phyloP scores from a whole-genome alignment of 1,140 invertebrate species.

The Drosophila lini region DNA sequence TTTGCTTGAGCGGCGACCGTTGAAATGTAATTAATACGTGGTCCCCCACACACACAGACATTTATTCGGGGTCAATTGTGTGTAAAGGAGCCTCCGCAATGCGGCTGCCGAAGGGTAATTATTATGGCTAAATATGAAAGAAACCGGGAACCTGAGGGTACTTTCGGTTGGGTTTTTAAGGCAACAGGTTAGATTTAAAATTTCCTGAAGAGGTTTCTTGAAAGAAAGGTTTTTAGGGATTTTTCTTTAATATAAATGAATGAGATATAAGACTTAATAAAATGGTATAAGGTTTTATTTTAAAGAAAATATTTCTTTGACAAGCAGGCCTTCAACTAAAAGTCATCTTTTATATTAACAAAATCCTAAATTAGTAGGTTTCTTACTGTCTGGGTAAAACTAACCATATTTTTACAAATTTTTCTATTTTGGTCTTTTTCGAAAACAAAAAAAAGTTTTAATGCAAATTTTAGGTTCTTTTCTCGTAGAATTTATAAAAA shows the following conservation, averaged over 20 bases:
- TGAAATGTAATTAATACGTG: constrained; percentile 76
- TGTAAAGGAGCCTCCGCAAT: constrained; percentile 43
- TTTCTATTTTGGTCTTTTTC: neutral
- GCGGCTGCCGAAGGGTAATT: constrained; percentile 36
- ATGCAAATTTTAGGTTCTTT: neutral
- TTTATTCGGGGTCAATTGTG: constrained; percentile 50
- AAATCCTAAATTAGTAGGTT: constrained; percentile 2
- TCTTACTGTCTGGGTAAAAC: neutral
- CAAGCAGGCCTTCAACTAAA: neutral
- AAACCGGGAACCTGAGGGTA: neutral
- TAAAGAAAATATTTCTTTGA: neutral
- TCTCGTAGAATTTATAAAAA: neutral
- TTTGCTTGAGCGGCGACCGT: constrained; percentile 62
- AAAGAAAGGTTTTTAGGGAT: neutral
- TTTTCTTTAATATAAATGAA: neutral
- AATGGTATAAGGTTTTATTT: no score
- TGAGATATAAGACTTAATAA: no score
- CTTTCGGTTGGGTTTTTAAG: neutral
- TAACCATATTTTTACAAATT: neutral
- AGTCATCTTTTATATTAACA: neutral
- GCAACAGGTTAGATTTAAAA: neutral
- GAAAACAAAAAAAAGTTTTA: neutral
- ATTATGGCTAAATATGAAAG: constrained; percentile 13
- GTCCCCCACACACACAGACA: constrained; percentile 15
- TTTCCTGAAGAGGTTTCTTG: no score